A percentile compares a stretch with the other conserved stretches of the same genome.
Conservation (phyloP, 1,140 invertebrate species). For the Triops cancriformis region DNA sequence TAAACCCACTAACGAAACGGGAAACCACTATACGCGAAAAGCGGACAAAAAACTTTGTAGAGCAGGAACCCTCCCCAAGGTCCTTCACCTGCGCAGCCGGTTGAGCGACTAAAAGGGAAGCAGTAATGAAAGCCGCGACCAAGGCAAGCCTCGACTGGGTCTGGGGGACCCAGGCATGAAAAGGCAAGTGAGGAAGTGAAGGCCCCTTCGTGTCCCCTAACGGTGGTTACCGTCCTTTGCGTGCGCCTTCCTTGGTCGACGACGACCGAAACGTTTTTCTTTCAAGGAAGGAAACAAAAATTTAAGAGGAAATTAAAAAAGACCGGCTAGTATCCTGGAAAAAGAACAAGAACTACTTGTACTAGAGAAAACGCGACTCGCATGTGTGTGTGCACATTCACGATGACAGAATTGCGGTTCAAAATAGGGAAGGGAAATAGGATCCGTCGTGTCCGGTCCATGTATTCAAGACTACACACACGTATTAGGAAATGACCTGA, state of each 20-base stretch:
- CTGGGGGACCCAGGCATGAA: not conserved
- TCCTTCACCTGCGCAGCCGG: not conserved
- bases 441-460: not conserved
- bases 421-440: no score
- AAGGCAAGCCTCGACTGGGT: not conserved
- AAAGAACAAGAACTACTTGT: not conserved
- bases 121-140: not conserved
- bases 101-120: not conserved
- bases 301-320: not conserved
- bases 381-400: not conserved
- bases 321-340: not conserved
- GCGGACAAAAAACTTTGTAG: not conserved
- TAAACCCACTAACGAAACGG: not conserved
- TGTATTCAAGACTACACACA: not conserved
- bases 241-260: not conserved
- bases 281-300: not conserved
- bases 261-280: not conserved
- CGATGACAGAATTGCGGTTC: not conserved
- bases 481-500: not conserved
- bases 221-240: not conserved
- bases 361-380: not conserved
- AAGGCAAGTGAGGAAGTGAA: constrained; percentile 9
- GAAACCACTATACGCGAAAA: no score
- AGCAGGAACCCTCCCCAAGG: not conserved
- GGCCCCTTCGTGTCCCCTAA: not conserved